These are phyloP conservation scores for Hiodon tergisus DNA, from an alignment of 2,113 vertebrate genomes.

Conservation along the genomic window DNA sequence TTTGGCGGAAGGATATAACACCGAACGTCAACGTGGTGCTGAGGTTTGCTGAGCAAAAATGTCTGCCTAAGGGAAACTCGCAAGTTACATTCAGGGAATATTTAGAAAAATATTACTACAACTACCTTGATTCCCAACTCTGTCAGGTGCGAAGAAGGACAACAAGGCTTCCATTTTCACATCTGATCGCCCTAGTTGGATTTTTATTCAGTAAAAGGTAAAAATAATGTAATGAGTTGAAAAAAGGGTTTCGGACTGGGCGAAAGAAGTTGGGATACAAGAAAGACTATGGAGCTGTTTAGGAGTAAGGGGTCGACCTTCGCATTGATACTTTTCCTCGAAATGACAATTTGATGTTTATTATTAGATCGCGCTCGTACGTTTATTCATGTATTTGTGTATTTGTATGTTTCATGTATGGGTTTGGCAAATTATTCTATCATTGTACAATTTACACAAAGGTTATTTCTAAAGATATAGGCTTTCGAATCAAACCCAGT, in stretches of 20 bases:
- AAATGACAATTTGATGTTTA: constrained; percentile 10
- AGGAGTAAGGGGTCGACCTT: constrained; percentile 31
- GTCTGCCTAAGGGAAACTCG: constrained; percentile 95
- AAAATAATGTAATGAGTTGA: constrained; percentile 49
- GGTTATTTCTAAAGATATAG: neutral
- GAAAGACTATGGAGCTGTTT: constrained; percentile 38
- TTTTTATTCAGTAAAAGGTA: constrained; percentile 75
- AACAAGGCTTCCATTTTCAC: constrained; percentile 45
- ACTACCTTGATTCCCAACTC: constrained; percentile 47
- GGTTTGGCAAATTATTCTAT: neutral
- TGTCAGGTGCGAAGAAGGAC: constrained; percentile 57
- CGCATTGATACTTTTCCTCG: constrained; percentile 25
- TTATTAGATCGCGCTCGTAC: too few species aligned
- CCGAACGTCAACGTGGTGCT: constrained; percentile 74
- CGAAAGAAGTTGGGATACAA: constrained; percentile 69
- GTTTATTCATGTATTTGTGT: neutral
- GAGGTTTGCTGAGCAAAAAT: constrained; percentile 83
- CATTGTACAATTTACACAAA: neutral
- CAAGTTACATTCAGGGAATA: constrained; percentile 79
- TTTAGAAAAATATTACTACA: constrained; percentile 42
- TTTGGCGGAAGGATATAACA: constrained; percentile 81
- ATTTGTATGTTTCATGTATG: neutral
- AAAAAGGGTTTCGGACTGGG: constrained; percentile 55
- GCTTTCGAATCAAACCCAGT: neutral
- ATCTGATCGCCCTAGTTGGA: constrained; percentile 76